These are phyloP conservation scores for Cheilosia vulpina DNA, from an alignment of 2,888 invertebrate species.

Conservation along the genomic window DNA sequence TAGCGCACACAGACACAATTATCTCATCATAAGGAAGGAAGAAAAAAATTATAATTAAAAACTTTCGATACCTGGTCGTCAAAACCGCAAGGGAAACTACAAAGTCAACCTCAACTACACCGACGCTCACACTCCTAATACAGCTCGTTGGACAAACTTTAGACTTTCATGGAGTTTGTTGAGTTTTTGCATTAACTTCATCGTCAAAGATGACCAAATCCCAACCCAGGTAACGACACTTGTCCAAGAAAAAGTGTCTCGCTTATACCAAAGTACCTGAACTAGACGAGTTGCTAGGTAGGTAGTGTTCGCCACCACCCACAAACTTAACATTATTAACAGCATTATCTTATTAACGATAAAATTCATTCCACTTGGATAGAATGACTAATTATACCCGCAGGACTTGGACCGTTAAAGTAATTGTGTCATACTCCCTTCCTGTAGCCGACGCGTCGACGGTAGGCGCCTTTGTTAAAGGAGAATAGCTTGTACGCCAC, in stretches of 20 bases:
- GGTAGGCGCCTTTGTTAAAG: slow-evolving; percentile 52
- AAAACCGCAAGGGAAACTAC: slow-evolving; percentile 37
- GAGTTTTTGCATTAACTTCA: slow-evolving; percentile 55
- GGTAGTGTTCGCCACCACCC: not conserved
- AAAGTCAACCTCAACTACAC: slow-evolving; percentile 19
- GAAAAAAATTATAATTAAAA: slow-evolving; percentile 55
- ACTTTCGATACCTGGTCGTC: slow-evolving; percentile 21
- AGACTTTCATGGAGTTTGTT: slow-evolving; percentile 47
- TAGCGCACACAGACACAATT: not conserved
- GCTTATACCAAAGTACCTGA: slow-evolving; percentile 20
- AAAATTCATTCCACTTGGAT: slow-evolving; percentile 70
- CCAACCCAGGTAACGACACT: slow-evolving; percentile 39
- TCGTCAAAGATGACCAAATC: slow-evolving; percentile 52
- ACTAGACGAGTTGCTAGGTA: not conserved
- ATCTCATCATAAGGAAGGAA: not conserved
- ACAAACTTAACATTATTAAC: slow-evolving; percentile 70
- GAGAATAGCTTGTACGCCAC: slow-evolving; percentile 59
- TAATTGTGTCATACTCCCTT: slow-evolving; percentile 65
- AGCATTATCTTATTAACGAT: slow-evolving; percentile 68
- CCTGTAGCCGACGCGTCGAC: slow-evolving; percentile 22
- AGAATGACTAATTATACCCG: slow-evolving; percentile 73
- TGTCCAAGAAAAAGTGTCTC: slow-evolving; percentile 17
- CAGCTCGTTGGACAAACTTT: slow-evolving; percentile 54
- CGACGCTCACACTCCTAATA: not conserved
- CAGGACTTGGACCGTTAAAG: slow-evolving; percentile 58